Evolutionary conservation across 2,113 vertebrate genomes (phyloP).

Genomic region (Etheostoma spectabile): DNA sequence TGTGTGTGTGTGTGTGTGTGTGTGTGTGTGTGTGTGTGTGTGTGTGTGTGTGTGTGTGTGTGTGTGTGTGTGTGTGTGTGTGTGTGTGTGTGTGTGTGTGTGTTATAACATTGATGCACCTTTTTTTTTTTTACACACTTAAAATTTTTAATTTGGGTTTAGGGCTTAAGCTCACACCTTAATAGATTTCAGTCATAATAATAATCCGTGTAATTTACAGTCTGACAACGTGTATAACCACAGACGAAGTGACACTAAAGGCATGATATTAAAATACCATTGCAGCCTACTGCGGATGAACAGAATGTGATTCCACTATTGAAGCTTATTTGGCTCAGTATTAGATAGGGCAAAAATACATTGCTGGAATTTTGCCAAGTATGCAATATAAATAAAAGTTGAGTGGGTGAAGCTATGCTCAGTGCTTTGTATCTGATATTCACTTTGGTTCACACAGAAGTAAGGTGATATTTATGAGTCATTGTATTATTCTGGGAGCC

Average conservation of each 20-base stretch:
- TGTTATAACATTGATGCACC: neutral
- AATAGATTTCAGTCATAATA: neutral
- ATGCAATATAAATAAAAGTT: slow-evolving; percentile 73
- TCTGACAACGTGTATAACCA: neutral
- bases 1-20: too few relatives aligned
- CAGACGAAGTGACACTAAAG: neutral
- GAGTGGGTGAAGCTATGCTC: slow-evolving; percentile 73
- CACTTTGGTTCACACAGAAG: slow-evolving; percentile 68
- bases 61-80: too few relatives aligned
- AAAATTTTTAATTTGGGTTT: neutral
- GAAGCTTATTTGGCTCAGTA: slow-evolving; percentile 20
- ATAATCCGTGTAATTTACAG: neutral
- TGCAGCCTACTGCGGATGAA: slow-evolving; percentile 10
- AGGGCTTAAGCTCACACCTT: neutral
- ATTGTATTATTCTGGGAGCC: slow-evolving; percentile 74
- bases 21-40: too few relatives aligned
- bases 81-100: too few relatives aligned
- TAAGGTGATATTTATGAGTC: slow-evolving; percentile 78
- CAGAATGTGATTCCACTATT: slow-evolving; percentile 41
- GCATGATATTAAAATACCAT: neutral
- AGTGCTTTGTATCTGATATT: slow-evolving; percentile 72
- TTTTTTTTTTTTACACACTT: neutral
- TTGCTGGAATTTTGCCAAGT: slow-evolving; percentile 63
- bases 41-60: too few relatives aligned
- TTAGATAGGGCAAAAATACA: slow-evolving; percentile 44